phyloP scores from a whole-genome alignment of 2,113 vertebrate genomes.

The Dryoscopus gambensis region DNA sequence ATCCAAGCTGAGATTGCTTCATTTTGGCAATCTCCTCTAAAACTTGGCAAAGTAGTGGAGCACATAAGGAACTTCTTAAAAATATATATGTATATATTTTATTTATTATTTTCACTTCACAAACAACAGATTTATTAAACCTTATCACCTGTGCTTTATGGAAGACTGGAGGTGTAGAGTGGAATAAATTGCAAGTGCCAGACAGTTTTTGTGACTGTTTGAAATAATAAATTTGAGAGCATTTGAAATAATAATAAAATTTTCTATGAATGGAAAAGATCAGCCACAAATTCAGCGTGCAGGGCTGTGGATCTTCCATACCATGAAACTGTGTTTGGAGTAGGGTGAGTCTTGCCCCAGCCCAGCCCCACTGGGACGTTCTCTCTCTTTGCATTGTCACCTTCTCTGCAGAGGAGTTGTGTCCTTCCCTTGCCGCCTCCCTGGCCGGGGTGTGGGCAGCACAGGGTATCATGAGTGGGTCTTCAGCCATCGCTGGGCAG shows the following conservation, averaged over 20 bases:
- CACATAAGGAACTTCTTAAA: slow-evolving; percentile 15
- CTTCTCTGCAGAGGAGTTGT: neutral
- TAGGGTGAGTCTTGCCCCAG: neutral
- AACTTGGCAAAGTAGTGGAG: neutral
- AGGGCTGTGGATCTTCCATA: neutral
- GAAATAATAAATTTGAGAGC: neutral
- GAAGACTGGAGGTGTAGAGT: neutral
- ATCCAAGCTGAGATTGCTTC: neutral
- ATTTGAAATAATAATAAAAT: neutral
- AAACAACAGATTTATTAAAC: slow-evolving; percentile 3
- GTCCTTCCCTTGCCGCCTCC: neutral
- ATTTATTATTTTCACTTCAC: neutral
- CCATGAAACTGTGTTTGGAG: neutral
- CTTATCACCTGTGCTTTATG: neutral
- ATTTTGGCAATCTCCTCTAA: neutral
- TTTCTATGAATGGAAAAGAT: neutral
- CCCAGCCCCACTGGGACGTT: too few relatives aligned
- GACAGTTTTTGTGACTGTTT: neutral
- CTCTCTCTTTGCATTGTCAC: neutral
- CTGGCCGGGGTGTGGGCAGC: rapidly evolving
- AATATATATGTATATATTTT: neutral
- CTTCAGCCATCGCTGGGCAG: rapidly evolving
- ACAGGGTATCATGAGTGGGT: rapidly evolving
- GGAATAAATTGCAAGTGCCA: neutral
- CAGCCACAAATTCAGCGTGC: neutral